These are phyloP conservation scores for Neosilurus hyrtlii DNA, from an alignment of 2,797 vertebrate species.

Conservation along the genomic window DNA sequence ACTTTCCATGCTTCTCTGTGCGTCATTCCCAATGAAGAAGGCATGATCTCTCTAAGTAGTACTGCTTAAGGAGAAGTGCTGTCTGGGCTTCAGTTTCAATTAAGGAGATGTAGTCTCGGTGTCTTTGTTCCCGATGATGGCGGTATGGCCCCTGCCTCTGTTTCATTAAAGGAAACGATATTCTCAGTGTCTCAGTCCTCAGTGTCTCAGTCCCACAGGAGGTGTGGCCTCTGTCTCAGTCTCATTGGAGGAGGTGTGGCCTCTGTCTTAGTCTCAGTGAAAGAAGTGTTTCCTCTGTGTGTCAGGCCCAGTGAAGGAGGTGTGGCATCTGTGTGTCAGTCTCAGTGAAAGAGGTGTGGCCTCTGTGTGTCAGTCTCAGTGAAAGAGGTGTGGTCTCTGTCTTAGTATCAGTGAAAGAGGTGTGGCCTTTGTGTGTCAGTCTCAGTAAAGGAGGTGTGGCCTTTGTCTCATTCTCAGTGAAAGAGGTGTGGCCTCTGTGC, in stretches of 20 bases:
- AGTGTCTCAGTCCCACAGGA: too few species aligned
- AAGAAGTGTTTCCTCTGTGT: neutral
- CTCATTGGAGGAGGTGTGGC: neutral
- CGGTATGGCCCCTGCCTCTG: neutral
- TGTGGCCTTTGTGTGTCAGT: neutral
- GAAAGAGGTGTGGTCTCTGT: neutral
- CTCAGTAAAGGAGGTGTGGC: neutral
- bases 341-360: neutral
- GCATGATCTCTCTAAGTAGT: neutral
- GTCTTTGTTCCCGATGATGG: neutral
- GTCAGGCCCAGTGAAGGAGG: neutral
- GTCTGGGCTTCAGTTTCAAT: neutral
- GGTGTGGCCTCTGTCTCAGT: neutral
- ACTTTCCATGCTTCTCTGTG: neutral
- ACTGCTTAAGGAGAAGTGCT: neutral
- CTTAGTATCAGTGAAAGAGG: neutral
- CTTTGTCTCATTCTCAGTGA: neutral
- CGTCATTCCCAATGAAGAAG: neutral
- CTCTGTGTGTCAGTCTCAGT: neutral
- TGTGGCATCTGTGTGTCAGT: neutral
- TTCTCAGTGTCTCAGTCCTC: neutral
- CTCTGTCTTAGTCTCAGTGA: neutral
- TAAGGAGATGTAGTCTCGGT: too few species aligned
- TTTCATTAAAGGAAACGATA: neutral
- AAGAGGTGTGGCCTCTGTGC: neutral